These are phyloP conservation scores for Xanthorhoe spadicearia DNA, from an alignment of 2,888 invertebrate species.

Conservation along the genomic window DNA sequence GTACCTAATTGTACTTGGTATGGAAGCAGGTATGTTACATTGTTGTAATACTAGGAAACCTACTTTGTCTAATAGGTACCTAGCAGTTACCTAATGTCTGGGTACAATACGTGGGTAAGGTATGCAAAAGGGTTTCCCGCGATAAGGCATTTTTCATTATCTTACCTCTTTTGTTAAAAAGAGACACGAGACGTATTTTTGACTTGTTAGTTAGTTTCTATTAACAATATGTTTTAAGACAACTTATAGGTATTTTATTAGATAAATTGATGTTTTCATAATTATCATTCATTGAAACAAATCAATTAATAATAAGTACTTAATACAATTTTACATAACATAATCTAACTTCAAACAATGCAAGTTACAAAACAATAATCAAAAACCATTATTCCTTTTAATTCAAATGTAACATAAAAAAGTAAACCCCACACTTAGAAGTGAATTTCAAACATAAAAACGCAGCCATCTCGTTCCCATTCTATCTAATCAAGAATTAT, in stretches of 20 bases:
- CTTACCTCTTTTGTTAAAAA: background rate
- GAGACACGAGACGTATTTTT: background rate
- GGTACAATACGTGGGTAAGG: conserved; percentile 26
- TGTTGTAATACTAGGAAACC: conserved; percentile 35
- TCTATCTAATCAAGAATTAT: conserved; percentile 45
- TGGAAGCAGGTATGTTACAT: conserved; percentile 32
- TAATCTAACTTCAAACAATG: too few relatives aligned
- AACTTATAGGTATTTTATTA: too few relatives aligned
- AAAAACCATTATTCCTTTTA: background rate
- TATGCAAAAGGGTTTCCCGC: conserved; percentile 19
- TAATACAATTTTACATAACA: too few relatives aligned
- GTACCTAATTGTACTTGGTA: conserved; percentile 22
- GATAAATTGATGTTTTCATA: too few relatives aligned
- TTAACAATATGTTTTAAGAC: too few relatives aligned
- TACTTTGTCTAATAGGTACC: conserved; percentile 22
- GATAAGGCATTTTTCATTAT: conserved; percentile 1
- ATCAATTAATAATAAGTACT: too few relatives aligned
- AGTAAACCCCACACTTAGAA: conserved; percentile 11
- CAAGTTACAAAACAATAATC: background rate
- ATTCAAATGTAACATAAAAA: background rate
- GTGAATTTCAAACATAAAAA: conserved; percentile 30
- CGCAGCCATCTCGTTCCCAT: conserved; percentile 34
- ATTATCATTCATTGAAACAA: too few relatives aligned
- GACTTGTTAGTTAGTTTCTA: too few relatives aligned
- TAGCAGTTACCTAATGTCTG: conserved; percentile 30